Conservation (phyloP, 2,888 invertebrate species). For the Sacculina carcini region DNA sequence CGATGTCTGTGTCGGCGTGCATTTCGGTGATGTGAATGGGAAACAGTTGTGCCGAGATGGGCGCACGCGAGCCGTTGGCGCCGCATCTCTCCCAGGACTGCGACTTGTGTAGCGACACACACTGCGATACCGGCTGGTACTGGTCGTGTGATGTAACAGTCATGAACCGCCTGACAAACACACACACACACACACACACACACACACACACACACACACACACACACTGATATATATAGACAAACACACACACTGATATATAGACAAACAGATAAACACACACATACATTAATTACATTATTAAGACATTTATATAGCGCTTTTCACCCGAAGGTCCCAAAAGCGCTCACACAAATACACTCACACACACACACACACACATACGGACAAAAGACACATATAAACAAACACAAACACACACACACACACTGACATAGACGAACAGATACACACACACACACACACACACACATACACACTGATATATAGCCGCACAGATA, state of each 20-base stretch:
- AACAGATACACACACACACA: too few species aligned
- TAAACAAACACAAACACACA: too few species aligned
- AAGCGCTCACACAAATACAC: too few species aligned
- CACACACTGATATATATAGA: not conserved
- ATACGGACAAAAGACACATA: too few species aligned
- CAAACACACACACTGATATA: not conserved
- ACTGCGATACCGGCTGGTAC: slow-evolving; percentile 37
- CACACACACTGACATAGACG: too few species aligned
- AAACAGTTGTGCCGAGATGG: slow-evolving; percentile 20
- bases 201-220: not conserved
- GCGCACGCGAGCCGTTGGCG: slow-evolving; percentile 15
- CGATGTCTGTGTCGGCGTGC: slow-evolving; percentile 23
- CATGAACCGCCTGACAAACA: slow-evolving; percentile 35
- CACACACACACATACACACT: too few species aligned
- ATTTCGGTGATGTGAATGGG: slow-evolving; percentile 21
- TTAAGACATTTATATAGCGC: too few species aligned
- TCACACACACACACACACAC: too few species aligned
- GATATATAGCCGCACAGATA: too few species aligned
- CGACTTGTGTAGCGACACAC: slow-evolving; percentile 23
- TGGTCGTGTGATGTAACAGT: slow-evolving; percentile 47
- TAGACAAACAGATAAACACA: not conserved
- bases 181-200: slow-evolving; percentile 15
- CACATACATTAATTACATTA: too few species aligned
- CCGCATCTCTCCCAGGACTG: slow-evolving; percentile 28
- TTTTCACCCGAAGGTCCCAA: too few species aligned